phyloP scores from a whole-genome alignment of 1,140 invertebrate genomes.

The Acromyrmex echinatior region DNA sequence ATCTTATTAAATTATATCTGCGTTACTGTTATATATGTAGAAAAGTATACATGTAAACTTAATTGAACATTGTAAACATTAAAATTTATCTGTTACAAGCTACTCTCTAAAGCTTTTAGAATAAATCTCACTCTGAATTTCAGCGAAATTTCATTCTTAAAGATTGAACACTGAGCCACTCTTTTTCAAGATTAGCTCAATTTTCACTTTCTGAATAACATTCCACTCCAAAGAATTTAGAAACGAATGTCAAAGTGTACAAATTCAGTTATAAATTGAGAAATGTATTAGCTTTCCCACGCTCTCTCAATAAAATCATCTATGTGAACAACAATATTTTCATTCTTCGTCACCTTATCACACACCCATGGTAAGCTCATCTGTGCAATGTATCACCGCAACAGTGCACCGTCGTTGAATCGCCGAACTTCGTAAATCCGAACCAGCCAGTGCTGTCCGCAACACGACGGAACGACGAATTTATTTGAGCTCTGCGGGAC shows the following conservation, averaged over 20 bases:
- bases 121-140: no score
- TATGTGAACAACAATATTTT: conserved; percentile 41
- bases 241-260: background rate
- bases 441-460: conserved; percentile 65
- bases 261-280: background rate
- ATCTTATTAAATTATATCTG: background rate
- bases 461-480: conserved; percentile 79
- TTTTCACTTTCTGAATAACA: no score
- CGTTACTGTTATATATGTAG: background rate
- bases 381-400: conserved; percentile 42
- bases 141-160: no score
- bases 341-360: conserved; percentile 13
- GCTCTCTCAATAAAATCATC: conserved; percentile 15
- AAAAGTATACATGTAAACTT: no score
- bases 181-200: no score
- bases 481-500: conserved; percentile 74
- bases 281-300: background rate
- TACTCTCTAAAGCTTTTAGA: no score
- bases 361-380: conserved; percentile 30
- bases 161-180: no score
- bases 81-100: background rate
- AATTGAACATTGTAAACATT: background rate
- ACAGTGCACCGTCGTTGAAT: conserved; percentile 51
- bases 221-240: no score
- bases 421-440: conserved; percentile 77